Conservation (phyloP, 1,140 invertebrate species). For the Megathymus violae region DNA sequence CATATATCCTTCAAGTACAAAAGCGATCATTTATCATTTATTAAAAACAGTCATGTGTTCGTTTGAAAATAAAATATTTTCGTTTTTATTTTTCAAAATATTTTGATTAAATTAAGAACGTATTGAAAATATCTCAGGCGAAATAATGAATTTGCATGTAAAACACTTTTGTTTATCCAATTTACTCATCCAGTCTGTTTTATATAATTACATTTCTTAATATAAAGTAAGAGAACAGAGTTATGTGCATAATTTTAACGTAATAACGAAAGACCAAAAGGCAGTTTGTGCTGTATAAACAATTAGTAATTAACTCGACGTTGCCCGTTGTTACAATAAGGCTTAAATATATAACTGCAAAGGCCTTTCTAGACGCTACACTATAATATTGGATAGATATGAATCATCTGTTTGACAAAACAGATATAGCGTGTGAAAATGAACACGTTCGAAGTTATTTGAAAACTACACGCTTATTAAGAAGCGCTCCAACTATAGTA, state of each 20-base stretch:
- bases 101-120: slow-evolving; percentile 1
- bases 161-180: slow-evolving; percentile 23
- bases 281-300: slow-evolving; percentile 10
- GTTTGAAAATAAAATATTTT: no score
- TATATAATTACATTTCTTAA: slow-evolving; percentile 5
- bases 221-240: slow-evolving; percentile 15
- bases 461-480: no score
- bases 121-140: neutral
- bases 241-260: slow-evolving; percentile 30
- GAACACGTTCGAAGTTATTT: no score
- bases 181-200: slow-evolving; percentile 1
- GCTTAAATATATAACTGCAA: neutral
- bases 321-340: slow-evolving; percentile 2
- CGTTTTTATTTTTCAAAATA: neutral
- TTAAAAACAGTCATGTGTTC: no score
- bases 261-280: slow-evolving; percentile 20
- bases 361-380: neutral
- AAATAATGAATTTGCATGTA: slow-evolving; percentile 25
- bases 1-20: no score
- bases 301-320: slow-evolving; percentile 19
- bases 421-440: no score
- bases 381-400: no score
- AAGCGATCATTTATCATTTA: no score
- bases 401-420: no score
- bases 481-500: no score